Evolutionary conservation across 2,888 invertebrate species (phyloP).

Genomic region (Drosophila subsilvestris): DNA sequence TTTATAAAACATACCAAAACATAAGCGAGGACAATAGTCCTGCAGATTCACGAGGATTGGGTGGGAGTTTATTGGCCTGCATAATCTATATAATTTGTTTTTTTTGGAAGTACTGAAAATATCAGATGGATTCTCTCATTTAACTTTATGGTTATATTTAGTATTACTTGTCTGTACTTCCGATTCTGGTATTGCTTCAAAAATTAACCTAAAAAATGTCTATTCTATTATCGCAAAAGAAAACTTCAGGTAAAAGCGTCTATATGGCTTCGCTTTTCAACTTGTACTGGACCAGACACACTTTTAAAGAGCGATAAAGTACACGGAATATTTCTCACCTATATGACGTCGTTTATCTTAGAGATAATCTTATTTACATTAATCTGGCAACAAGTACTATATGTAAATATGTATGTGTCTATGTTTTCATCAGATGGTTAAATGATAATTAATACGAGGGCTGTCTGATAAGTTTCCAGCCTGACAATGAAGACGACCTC

Average conservation of each 20-base stretch:
- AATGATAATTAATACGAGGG: not conserved
- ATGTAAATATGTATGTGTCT: not conserved
- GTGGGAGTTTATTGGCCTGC: constrained; percentile 80
- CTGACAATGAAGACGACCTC: no score
- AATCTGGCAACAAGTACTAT: constrained; percentile 4
- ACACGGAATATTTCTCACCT: constrained; percentile 32
- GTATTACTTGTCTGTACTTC: not conserved
- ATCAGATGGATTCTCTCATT: not conserved
- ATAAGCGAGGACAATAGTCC: constrained; percentile 87
- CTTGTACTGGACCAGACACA: constrained; percentile 28
- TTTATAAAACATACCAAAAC: constrained; percentile 85
- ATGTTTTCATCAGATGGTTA: not conserved
- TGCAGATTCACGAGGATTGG: constrained; percentile 86
- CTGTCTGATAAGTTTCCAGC: no score
- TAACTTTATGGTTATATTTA: not conserved
- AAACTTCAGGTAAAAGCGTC: constrained; percentile 16
- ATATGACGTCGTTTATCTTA: constrained; percentile 29
- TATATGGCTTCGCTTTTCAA: constrained; percentile 25
- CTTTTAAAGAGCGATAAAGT: constrained; percentile 25
- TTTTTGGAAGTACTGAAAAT: not conserved
- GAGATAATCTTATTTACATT: constrained; percentile 16
- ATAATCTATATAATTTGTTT: constrained; percentile 12
- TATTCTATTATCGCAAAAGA: constrained; percentile 11
- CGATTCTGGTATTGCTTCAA: not conserved
- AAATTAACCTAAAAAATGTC: constrained; percentile 26